Base-by-base conservation (phyloP, 2,888 invertebrate species). In the Timema podura region DNA sequence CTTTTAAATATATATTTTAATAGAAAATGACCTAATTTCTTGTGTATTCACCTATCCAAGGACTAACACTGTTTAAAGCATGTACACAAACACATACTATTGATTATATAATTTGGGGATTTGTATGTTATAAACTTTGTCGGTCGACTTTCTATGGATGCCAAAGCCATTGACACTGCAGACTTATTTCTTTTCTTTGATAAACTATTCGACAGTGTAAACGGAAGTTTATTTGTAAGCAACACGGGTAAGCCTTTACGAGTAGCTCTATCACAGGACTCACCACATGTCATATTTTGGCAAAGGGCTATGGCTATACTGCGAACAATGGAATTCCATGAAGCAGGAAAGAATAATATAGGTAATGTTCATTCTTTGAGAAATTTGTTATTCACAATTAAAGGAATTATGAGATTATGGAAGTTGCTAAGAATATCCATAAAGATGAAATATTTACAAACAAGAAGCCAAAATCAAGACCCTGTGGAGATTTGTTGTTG, bases 141-240 rank as follows among this genome's bases (percentile, higher is more conserved):
- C 7, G 59, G 59, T 9, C 16, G 16, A 44, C 59, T 44, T 59
- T 16, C 8, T 6, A 59, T 59, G 16, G 59, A 16, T 59, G 5
- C 9, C 9, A 44, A 59, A 15, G 59, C 59, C 8, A 59, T 44
- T 5, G 5, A 15, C 30, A 59, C 59, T 9, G 59, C 59, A 16
- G 59, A 59, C 44, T 11, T 59, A 6, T 59, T 59, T 8, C 59
- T 59, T 9, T 59, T 59, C 5, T 59, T 59, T 59, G 59, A 59
- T 16, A 44, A 59, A 16, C 30, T 59, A 5, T 59, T 59, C 44
- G 59, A 59, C 59, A 59, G 59, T 16, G 8, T 15, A 7, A 59
- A 6, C 44, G 59, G 59, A 44, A 44, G 16, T 59, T 59, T 10
- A 6, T 6, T 59, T 6, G 16, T 8, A 16, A 59, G 44, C 59